These are phyloP conservation scores for Poicephalus gulielmi DNA, from an alignment of 2,113 vertebrate species.

Conservation along the genomic window DNA sequence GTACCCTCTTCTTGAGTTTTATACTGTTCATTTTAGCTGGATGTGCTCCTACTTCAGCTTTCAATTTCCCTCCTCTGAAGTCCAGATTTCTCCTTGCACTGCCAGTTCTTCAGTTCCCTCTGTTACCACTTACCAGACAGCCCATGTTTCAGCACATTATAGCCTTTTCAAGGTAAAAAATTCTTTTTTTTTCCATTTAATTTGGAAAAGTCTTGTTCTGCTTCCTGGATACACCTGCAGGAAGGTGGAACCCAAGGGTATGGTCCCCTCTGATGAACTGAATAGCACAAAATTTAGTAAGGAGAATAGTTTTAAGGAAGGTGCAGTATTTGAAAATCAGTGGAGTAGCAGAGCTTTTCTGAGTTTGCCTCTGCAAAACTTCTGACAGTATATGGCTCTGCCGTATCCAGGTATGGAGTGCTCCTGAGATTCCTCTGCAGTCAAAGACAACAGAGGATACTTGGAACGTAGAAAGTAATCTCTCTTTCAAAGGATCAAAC, in stretches of 20 bases:
- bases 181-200: not conserved
- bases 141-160: not conserved
- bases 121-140: not conserved
- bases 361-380: not conserved
- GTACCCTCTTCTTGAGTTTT: not conserved
- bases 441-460: not conserved
- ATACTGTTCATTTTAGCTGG: not conserved
- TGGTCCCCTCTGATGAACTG: not conserved
- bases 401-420: accelerated
- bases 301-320: not conserved
- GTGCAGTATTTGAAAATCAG: not conserved
- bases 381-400: not conserved
- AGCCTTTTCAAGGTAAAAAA: not conserved
- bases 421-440: not conserved
- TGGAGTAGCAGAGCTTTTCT: not conserved
- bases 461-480: not conserved
- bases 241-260: not conserved
- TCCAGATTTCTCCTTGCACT: not conserved
- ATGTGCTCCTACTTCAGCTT: not conserved
- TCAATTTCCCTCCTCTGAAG: not conserved
- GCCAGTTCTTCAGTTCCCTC: not conserved
- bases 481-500: not conserved
- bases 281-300: not conserved
- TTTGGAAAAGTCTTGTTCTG: not conserved
- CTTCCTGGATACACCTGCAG: not conserved